Percentiles rank a stretch among this genome's conserved stretches.
Evolutionary conservation across 2,888 invertebrate genomes (phyloP).

Genomic region (Harmothoe impar): DNA sequence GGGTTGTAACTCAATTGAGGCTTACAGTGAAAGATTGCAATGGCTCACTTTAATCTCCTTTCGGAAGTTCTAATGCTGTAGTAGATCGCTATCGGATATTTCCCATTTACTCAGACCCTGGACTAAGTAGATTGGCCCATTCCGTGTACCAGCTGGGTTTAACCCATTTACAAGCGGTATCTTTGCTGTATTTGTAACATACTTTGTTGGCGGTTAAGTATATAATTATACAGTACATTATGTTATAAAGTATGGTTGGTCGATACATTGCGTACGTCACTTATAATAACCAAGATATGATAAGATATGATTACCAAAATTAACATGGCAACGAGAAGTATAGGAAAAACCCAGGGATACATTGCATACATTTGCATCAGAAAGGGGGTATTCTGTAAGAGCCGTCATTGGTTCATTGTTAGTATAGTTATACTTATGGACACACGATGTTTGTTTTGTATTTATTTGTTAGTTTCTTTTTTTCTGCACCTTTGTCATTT

Average conservation of each 20-base stretch:
- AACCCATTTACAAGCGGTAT: neutral
- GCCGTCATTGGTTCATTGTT: neutral
- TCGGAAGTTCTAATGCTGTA: conserved; percentile 25
- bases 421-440: conserved; percentile 9
- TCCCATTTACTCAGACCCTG: neutral
- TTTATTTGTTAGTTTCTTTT: neutral
- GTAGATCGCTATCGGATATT: neutral
- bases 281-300: conserved; percentile 36
- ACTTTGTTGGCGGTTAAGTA: no score
- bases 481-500: conserved; percentile 50
- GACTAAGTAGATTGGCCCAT: neutral
- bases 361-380: conserved; percentile 54
- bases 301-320: conserved; percentile 14
- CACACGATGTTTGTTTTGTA: neutral
- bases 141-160: neutral
- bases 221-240: neutral
- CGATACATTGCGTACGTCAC: conserved; percentile 9
- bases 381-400: conserved; percentile 25
- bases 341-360: neutral
- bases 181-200: neutral
- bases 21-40: conserved; percentile 4
- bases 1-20: neutral
- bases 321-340: conserved; percentile 35
- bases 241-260: neutral
- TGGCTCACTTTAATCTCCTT: conserved; percentile 32